Evolutionary conservation across 2,888 invertebrate genomes (phyloP), one percentile per base, ranked within the genome.

Genomic region (Acronicta psi): DNA sequence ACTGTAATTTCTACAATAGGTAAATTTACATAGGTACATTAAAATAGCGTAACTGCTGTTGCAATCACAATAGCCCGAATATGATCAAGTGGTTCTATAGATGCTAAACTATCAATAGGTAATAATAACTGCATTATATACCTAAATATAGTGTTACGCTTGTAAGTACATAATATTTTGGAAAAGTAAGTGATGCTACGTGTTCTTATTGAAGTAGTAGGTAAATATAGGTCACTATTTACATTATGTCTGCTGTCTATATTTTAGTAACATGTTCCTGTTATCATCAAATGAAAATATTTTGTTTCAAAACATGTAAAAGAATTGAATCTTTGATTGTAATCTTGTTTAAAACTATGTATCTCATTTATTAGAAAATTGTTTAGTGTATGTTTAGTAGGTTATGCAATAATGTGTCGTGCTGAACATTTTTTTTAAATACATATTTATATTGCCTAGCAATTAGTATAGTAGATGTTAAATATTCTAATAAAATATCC

Each of bases 401-500:
- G 13, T n/a, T 65, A 43, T 11, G 16, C 29, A 41, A 6, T 44
- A 37, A 38, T 16, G 36, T 55, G 17, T 20, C 13, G 51, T 45
- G 47, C 23, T 47, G 20, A 44, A 29, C 29, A 29, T 29, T 46
- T 45, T 56, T 66, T 42, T 44, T 7, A n/a, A n/a, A n/a, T n/a
- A n/a, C 7, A 36, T 58, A 52, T 65, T 58, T 49, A 37, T 47
- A 64, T 38, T 57, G 66, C 37, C n/a, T 44, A 58, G 46, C 47
- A 47, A 57, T 58, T 54, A 49, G 29, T 20, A 29, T 31, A 29
- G 11, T 61, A 52, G 34, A 62, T 62, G 31, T 20, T 50, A 45
- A 44, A 34, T 49, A 20, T 11, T 45, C 9, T 29, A 25, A 2
- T 29, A 11, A 17, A 18, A 42, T 43, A 31, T 43, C 20, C 38